phyloP scores from a whole-genome alignment of 2,113 vertebrate species.

The Oncorhynchus clarkii region DNA sequence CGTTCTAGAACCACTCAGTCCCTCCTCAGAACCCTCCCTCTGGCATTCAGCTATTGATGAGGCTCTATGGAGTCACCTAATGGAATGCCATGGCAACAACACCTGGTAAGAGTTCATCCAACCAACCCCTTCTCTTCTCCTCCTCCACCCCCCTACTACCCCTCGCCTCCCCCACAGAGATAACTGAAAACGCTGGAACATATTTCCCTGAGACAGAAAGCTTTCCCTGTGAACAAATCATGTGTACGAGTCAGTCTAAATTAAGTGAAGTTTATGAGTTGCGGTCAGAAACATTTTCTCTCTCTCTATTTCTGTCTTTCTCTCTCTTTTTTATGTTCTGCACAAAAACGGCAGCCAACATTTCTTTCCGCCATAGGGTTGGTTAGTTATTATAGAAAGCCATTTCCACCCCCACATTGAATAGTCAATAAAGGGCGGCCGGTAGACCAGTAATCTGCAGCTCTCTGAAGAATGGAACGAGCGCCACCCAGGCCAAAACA shows the following conservation, averaged over 20 bases:
- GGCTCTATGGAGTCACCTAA: constrained; percentile 90
- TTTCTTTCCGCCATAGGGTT: constrained; percentile 49
- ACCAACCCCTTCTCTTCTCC: constrained; percentile 41
- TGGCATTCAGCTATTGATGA: constrained; percentile 86
- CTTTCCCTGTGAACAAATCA: constrained; percentile 92
- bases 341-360: constrained; percentile 85
- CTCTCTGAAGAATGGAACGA: constrained; percentile 67
- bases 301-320: constrained; percentile 49
- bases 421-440: constrained; percentile 83
- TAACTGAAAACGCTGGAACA: constrained; percentile 83
- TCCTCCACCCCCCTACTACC: constrained; percentile 68
- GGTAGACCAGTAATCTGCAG: constrained; percentile 75
- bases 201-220: constrained; percentile 94
- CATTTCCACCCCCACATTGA: constrained; percentile 83
- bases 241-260: constrained; percentile 91
- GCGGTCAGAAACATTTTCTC: constrained; percentile 92
- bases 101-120: constrained; percentile 79
- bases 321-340: constrained; percentile 86
- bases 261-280: constrained; percentile 94
- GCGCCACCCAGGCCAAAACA: constrained; percentile 71
- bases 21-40: constrained; percentile 69
- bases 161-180: constrained; percentile 70
- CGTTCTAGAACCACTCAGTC: neutral
- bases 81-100: constrained; percentile 95
- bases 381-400: constrained; percentile 89